Conservation (phyloP, 2,113 vertebrate genomes). For the Xenus cinereus region DNA sequence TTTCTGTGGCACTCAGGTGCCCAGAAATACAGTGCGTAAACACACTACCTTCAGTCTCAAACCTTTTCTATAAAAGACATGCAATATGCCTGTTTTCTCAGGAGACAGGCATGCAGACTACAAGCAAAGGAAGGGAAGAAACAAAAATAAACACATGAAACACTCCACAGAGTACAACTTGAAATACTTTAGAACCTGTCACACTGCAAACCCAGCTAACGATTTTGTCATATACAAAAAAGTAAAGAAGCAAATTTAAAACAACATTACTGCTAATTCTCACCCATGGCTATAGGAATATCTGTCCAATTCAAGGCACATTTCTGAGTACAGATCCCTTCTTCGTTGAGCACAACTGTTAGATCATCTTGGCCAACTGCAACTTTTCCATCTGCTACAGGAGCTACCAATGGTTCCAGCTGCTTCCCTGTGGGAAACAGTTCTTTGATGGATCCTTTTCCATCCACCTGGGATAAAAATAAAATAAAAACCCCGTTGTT, state of each 20-base stretch:
- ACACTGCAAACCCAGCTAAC: background rate
- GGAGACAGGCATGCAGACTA: background rate
- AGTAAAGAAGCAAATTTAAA: background rate
- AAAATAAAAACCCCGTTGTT: background rate
- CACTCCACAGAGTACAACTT: background rate
- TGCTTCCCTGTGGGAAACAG: conserved; percentile 98
- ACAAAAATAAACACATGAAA: background rate
- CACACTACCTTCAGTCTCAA: background rate
- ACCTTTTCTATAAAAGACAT: background rate
- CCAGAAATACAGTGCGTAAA: background rate
- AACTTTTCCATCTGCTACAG: conserved; percentile 94
- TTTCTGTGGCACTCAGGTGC: background rate
- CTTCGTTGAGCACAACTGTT: conserved; percentile 95
- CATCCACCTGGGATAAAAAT: conserved; percentile 85
- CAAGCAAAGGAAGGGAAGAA: background rate
- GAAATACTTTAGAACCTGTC: background rate
- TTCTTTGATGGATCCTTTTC: conserved; percentile 94
- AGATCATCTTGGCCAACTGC: conserved; percentile 97
- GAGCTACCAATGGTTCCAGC: conserved; percentile 91
- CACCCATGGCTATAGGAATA: conserved; percentile 98
- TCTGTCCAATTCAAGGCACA: conserved; percentile 98
- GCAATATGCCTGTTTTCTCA: background rate
- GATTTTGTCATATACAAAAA: background rate
- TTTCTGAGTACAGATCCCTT: conserved; percentile 94
- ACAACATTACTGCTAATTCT: conserved; percentile 18